Evolutionary conservation across 1,140 invertebrate genomes (phyloP).

Genomic region (Euura lappo): DNA sequence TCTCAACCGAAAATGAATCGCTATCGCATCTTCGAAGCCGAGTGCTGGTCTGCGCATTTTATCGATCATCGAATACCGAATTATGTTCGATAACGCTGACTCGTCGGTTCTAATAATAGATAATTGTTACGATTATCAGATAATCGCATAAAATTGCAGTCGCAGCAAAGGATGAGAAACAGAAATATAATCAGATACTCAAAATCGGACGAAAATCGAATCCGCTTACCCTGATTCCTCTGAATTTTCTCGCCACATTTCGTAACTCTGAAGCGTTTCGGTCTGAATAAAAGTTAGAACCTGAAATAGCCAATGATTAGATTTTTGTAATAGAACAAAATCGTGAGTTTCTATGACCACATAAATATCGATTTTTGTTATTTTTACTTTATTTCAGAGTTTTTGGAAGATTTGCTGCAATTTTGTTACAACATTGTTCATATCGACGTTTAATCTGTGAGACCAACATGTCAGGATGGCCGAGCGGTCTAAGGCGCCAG

Average conservation of each 20-base stretch:
- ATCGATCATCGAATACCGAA: neutral
- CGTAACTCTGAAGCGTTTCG: neutral
- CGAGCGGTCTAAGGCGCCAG: conserved; percentile 70
- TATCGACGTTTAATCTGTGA: neutral
- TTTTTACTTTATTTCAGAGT: too few species aligned
- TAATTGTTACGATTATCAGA: neutral
- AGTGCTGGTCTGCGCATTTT: neutral
- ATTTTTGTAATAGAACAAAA: too few species aligned
- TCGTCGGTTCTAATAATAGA: neutral
- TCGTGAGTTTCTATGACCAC: neutral
- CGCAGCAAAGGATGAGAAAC: too few species aligned
- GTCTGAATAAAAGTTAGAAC: neutral
- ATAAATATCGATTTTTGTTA: neutral
- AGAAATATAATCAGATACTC: neutral
- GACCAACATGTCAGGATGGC: conserved; percentile 64
- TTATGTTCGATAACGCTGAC: neutral
- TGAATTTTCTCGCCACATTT: neutral
- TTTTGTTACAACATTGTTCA: too few species aligned
- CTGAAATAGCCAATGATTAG: neutral
- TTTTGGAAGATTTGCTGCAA: too few species aligned
- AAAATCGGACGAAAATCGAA: neutral
- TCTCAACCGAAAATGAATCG: neutral
- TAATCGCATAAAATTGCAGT: too few species aligned
- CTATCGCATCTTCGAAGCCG: neutral
- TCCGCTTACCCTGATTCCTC: neutral